A percentile compares a stretch with the other conserved stretches of the same genome.
Conservation (phyloP, 2,113 vertebrate species). For the Caracal caracal region DNA sequence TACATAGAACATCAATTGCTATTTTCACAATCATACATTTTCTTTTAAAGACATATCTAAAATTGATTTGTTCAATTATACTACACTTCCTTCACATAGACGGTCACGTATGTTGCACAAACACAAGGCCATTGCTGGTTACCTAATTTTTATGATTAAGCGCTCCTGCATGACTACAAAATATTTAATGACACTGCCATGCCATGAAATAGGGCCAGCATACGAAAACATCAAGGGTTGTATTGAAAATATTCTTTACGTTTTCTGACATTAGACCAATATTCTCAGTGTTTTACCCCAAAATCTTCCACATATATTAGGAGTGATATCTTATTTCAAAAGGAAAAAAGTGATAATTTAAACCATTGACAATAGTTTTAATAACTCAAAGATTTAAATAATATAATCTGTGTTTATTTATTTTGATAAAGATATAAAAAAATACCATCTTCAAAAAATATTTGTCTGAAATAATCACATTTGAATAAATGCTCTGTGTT, state of each 20-base stretch:
- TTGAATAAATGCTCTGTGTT: neutral
- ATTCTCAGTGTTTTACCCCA: neutral
- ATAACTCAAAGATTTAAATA: neutral
- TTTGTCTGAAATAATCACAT: neutral
- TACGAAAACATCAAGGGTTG: neutral
- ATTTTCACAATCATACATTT: neutral
- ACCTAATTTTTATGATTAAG: neutral
- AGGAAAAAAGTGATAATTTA: neutral
- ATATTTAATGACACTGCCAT: neutral
- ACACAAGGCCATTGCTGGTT: neutral
- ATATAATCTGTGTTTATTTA: neutral
- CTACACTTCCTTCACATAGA: neutral
- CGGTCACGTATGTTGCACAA: neutral
- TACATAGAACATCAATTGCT: neutral
- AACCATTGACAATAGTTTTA: neutral
- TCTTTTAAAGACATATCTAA: neutral
- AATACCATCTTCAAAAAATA: neutral
- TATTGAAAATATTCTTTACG: neutral
- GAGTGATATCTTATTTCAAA: neutral
- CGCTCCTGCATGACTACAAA: neutral
- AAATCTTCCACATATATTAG: neutral
- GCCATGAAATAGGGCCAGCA: neutral
- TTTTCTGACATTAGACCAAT: neutral
- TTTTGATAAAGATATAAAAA: neutral
- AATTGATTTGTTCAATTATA: neutral